phyloP scores from a whole-genome alignment of 2,797 vertebrate genomes.

The Siniperca obscura region DNA sequence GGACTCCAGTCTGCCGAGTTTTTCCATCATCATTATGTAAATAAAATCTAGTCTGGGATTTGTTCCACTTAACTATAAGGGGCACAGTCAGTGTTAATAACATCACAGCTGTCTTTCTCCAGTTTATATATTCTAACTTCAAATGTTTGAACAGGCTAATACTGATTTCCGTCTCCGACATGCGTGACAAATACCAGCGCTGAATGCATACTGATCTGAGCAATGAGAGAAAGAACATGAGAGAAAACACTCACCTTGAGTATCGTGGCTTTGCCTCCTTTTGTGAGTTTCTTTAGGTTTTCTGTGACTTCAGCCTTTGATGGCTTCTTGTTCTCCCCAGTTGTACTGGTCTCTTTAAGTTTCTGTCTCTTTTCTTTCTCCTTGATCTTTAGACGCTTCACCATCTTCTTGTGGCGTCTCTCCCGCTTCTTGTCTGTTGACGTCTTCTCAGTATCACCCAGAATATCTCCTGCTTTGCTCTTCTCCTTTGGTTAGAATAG shows the following conservation, averaged over 20 bases:
- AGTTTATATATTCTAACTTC: not conserved
- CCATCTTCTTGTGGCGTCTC: constrained; percentile 89
- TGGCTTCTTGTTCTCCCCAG: constrained; percentile 79
- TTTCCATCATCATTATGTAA: not conserved
- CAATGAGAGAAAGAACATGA: not conserved
- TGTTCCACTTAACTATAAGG: not conserved
- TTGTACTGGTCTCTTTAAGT: constrained; percentile 84
- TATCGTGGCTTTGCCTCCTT: constrained; percentile 89
- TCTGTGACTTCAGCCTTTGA: constrained; percentile 85
- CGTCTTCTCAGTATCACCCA: constrained; percentile 92
- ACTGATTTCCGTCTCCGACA: not conserved
- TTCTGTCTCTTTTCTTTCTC: constrained; percentile 88
- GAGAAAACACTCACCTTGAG: constrained; percentile 87
- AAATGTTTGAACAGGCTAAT: not conserved
- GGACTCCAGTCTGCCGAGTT: not conserved
- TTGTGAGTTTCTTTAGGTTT: constrained; percentile 89
- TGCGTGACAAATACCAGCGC: not conserved
- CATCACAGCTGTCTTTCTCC: not conserved
- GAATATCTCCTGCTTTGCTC: constrained; percentile 91
- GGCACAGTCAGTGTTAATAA: constrained; percentile 1
- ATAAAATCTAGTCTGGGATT: not conserved
- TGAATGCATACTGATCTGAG: not conserved
- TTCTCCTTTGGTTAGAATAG: constrained; percentile 84
- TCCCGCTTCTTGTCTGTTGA: constrained; percentile 94
- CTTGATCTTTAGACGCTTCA: constrained; percentile 87